Evolutionary conservation across 1,140 invertebrate genomes (phyloP).

Genomic region (Tetraneura akinire): DNA sequence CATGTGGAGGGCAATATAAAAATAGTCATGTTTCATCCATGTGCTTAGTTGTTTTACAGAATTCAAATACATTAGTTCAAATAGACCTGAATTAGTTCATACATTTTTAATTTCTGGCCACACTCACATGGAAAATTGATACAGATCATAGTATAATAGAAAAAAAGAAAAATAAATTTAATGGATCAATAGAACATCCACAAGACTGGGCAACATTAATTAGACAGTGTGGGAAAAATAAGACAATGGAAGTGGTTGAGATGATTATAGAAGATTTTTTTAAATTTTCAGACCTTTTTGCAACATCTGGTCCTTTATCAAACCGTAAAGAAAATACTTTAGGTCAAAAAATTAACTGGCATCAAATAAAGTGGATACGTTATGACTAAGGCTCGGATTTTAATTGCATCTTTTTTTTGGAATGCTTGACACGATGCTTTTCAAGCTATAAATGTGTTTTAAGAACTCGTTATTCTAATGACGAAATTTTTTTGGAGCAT

Average conservation of each 20-base stretch:
- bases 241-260: neutral
- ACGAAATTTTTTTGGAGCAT: too few relatives aligned
- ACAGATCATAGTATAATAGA: neutral
- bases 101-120: neutral
- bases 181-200: neutral
- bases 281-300: neutral
- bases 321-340: neutral
- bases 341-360: neutral
- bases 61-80: too few relatives aligned
- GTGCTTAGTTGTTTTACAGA: neutral
- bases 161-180: neutral
- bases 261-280: neutral
- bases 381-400: too few relatives aligned
- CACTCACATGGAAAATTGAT: neutral
- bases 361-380: neutral
- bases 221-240: neutral
- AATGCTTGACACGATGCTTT: too few relatives aligned
- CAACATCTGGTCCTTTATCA: neutral
- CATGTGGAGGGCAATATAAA: conserved; percentile 47
- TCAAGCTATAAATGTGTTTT: too few relatives aligned
- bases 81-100: too few relatives aligned
- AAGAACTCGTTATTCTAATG: too few relatives aligned
- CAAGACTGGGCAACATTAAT: neutral
- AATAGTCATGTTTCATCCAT: conserved; percentile 25
- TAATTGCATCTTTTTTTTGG: too few relatives aligned